These are phyloP conservation scores for Nasonia giraulti DNA, from an alignment of 1,140 invertebrate species.

Conservation along the genomic window DNA sequence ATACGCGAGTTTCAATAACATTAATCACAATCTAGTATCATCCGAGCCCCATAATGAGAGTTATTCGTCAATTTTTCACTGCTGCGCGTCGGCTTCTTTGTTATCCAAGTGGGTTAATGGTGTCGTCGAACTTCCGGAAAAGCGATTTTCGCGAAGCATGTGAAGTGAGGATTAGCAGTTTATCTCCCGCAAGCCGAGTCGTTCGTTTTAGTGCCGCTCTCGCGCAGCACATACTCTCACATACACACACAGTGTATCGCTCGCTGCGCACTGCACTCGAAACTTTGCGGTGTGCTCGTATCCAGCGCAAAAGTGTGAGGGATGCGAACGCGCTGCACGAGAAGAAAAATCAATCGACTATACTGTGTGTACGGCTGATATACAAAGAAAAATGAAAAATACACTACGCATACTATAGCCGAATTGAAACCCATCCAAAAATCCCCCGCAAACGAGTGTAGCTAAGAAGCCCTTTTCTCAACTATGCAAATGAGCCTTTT, in stretches of 20 bases:
- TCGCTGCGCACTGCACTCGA: not conserved
- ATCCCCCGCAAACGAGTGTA: not conserved
- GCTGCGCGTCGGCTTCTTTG: slow-evolving; percentile 25
- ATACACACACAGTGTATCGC: not conserved
- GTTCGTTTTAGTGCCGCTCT: slow-evolving; percentile 39
- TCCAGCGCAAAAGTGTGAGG: not conserved
- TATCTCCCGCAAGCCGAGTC: slow-evolving; percentile 30
- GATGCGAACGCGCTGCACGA: not conserved
- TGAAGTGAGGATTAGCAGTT: slow-evolving; percentile 61
- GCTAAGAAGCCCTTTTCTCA: not conserved
- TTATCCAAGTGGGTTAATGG: slow-evolving; percentile 63
- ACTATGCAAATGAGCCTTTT: not conserved
- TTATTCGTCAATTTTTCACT: slow-evolving; percentile 39
- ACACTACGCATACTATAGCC: not conserved
- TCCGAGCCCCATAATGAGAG: slow-evolving; percentile 18
- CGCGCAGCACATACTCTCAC: not conserved
- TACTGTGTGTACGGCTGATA: not conserved
- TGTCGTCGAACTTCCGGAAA: slow-evolving; percentile 63
- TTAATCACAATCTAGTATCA: slow-evolving; percentile 14
- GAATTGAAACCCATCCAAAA: not conserved
- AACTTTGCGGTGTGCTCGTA: not conserved
- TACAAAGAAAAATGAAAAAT: too few relatives aligned
- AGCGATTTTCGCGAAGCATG: slow-evolving; percentile 62
- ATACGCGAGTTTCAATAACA: slow-evolving; percentile 10
- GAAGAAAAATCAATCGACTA: not conserved